Conservation (phyloP, 1,140 invertebrate species). For the Phortica variegata region DNA sequence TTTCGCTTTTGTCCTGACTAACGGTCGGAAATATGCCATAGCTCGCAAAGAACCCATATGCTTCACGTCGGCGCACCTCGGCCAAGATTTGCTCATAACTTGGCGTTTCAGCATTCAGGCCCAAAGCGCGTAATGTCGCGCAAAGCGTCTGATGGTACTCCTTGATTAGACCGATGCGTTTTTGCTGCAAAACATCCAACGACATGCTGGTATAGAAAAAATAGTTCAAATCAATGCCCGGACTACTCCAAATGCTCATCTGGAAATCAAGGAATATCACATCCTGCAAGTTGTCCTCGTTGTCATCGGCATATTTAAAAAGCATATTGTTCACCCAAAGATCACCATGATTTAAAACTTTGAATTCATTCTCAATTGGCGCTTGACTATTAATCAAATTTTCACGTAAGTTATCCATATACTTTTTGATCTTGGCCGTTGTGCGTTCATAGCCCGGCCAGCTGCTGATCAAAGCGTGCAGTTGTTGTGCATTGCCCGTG, state of each 20-base stretch:
- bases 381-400: slow-evolving; percentile 31
- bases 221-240: slow-evolving; percentile 51
- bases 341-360: slow-evolving; percentile 68
- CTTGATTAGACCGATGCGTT: slow-evolving; percentile 47
- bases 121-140: slow-evolving; percentile 41
- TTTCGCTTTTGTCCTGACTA: slow-evolving; percentile 39
- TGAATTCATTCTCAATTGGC: slow-evolving; percentile 25
- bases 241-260: slow-evolving; percentile 40
- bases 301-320: slow-evolving; percentile 59
- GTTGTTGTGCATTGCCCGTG: slow-evolving; percentile 34
- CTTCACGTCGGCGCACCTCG: slow-evolving; percentile 40
- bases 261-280: slow-evolving; percentile 46
- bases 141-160: slow-evolving; percentile 40
- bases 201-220: slow-evolving; percentile 47
- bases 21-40: slow-evolving; percentile 43
- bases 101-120: slow-evolving; percentile 29
- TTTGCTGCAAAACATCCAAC: slow-evolving; percentile 40
- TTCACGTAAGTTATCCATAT: slow-evolving; percentile 21
- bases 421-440: slow-evolving; percentile 41
- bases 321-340: slow-evolving; percentile 69
- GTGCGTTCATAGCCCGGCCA: slow-evolving; percentile 57
- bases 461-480: slow-evolving; percentile 43
- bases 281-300: slow-evolving; percentile 19
- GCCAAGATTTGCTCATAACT: slow-evolving; percentile 53
- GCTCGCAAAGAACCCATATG: slow-evolving; percentile 43